Evolutionary conservation across 2,797 vertebrate species (phyloP).

Genomic region (Cephalopachus bancanus): DNA sequence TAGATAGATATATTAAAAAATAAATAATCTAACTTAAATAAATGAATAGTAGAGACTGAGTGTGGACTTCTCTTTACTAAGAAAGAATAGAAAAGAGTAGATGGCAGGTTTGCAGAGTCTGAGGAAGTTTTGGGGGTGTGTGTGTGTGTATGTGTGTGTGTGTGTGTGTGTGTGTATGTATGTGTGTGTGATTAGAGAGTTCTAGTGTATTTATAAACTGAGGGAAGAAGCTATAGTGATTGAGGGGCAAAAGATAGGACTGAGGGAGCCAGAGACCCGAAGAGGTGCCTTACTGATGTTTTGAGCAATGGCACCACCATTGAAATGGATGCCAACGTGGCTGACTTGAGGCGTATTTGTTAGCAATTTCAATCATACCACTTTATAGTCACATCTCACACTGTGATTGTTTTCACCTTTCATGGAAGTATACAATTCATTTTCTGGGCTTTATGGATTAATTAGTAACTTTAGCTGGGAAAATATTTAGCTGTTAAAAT

Average conservation of each 20-base stretch:
- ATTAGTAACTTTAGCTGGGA: slow-evolving; percentile 44
- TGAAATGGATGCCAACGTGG: background rate
- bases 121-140: background rate
- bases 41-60: background rate
- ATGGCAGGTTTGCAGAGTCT: background rate
- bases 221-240: background rate
- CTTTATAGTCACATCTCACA: background rate
- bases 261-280: background rate
- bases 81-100: slow-evolving; percentile 10
- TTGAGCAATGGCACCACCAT: background rate
- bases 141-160: background rate
- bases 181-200: background rate
- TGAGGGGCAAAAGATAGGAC: background rate
- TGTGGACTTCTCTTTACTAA: background rate
- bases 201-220: background rate
- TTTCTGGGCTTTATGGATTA: slow-evolving; percentile 14
- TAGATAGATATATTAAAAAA: too few species aligned
- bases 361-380: background rate
- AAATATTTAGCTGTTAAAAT: slow-evolving; percentile 46
- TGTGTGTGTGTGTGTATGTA: background rate
- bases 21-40: background rate
- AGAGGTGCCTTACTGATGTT: background rate
- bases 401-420: background rate
- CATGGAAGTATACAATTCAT: background rate
- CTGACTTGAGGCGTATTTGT: background rate